Conservation (phyloP, 2,888 invertebrate species). For the Cheilosia vernalis region DNA sequence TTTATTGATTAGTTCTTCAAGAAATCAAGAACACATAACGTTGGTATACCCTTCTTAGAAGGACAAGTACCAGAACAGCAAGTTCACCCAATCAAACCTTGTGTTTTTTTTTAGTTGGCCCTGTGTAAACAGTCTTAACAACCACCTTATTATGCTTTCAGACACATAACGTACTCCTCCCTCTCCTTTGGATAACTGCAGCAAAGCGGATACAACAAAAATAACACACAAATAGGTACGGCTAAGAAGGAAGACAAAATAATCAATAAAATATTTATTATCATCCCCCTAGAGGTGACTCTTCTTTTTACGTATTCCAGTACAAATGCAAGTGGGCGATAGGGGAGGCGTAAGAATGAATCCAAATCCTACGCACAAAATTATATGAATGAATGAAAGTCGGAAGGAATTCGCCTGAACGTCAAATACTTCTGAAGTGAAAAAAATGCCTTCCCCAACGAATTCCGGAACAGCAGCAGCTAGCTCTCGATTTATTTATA, state of each 20-base stretch:
- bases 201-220: conserved; percentile 8
- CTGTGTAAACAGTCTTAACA: neutral
- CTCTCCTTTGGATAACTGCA: conserved; percentile 14
- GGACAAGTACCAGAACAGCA: too few species aligned
- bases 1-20: neutral
- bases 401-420: conserved; percentile 47
- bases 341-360: conserved; percentile 25
- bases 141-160: conserved; percentile 25
- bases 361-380: conserved; percentile 69
- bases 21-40: neutral
- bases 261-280: conserved; percentile 73
- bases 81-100: too few species aligned
- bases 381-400: conserved; percentile 70
- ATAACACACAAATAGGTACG: conserved; percentile 6
- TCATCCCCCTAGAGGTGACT: conserved; percentile 58
- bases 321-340: conserved; percentile 15
- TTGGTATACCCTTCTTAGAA: too few species aligned
- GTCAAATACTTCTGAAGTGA: conserved; percentile 20
- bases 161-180: neutral
- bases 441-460: conserved; percentile 61
- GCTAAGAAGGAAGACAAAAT: conserved; percentile 43
- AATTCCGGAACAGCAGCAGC: conserved; percentile 47
- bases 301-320: conserved; percentile 40
- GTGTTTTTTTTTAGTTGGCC: too few species aligned
- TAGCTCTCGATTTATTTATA: conserved; percentile 40